Percentiles rank a stretch among this genome's conserved stretches.
phyloP scores from a whole-genome alignment of 2,888 invertebrate genomes.

The Macrophya alboannulata region DNA sequence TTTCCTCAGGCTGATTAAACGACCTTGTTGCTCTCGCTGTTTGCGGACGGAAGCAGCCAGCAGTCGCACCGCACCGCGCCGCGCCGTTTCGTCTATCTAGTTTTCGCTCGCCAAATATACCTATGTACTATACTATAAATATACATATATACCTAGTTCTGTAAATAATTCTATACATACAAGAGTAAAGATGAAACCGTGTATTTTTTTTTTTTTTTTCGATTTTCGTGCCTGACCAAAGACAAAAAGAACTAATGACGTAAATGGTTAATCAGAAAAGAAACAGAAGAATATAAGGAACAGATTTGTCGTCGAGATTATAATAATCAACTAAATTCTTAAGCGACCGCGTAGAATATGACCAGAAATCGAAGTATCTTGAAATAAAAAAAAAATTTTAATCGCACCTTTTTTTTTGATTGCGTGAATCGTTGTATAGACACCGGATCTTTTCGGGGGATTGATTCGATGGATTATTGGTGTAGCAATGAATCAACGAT shows the following conservation, averaged over 20 bases:
- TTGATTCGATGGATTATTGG: not conserved
- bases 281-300: too few species aligned
- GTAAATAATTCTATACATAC: too few species aligned
- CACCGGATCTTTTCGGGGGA: not conserved
- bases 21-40: not conserved
- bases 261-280: not conserved
- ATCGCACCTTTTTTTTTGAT: not conserved
- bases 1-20: constrained; percentile 1
- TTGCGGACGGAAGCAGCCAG: not conserved
- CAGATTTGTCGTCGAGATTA: too few species aligned
- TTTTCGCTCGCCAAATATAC: not conserved
- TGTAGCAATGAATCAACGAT: not conserved
- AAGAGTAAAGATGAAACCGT: not conserved
- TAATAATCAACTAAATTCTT: too few species aligned
- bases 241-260: not conserved
- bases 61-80: not conserved
- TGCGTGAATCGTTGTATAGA: not conserved
- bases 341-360: too few species aligned
- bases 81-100: constrained; percentile 3
- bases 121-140: not conserved
- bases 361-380: too few species aligned
- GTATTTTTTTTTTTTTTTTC: not conserved
- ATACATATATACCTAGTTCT: not conserved
- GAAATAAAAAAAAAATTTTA: too few species aligned
- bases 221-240: not conserved